Percentiles rank a stretch among this genome's conserved stretches.
These are phyloP conservation scores for Arctia plantaginis DNA, from an alignment of 2,888 invertebrate genomes.

Conservation along the genomic window DNA sequence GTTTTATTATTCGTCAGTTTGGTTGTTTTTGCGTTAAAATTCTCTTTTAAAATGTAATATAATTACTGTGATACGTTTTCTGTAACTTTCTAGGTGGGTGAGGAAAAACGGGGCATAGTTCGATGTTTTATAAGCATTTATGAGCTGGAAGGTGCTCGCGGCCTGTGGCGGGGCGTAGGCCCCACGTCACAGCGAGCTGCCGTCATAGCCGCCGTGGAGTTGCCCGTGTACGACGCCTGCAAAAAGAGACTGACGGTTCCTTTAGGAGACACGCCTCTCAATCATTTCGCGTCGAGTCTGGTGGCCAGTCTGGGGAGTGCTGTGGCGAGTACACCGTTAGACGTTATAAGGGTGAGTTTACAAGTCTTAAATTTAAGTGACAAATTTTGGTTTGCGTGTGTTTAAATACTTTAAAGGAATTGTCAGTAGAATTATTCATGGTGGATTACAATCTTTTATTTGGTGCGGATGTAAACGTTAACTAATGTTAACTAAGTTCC, in stretches of 20 bases:
- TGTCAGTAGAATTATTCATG: not conserved
- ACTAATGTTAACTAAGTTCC: too few species aligned
- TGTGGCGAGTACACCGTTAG: conserved; percentile 97
- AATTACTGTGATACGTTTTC: not conserved
- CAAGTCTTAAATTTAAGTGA: not conserved
- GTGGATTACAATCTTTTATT: too few species aligned
- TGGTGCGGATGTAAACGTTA: too few species aligned
- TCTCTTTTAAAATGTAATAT: too few species aligned
- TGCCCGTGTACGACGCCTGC: conserved; percentile 96
- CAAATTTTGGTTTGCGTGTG: not conserved
- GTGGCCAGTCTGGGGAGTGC: conserved; percentile 97
- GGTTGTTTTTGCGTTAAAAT: not conserved
- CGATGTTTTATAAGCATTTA: conserved; percentile 95
- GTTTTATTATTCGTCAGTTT: not conserved
- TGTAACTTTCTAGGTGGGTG: conserved; percentile 75
- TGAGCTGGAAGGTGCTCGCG: conserved; percentile 92
- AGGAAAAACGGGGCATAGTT: conserved; percentile 88
- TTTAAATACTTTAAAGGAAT: too few species aligned
- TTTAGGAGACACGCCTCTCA: conserved; percentile 92
- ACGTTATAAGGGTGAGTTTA: conserved; percentile 92
- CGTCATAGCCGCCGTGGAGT: conserved; percentile 96
- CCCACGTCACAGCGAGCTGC: conserved; percentile 97
- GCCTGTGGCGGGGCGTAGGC: conserved; percentile 97
- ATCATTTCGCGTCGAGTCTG: conserved; percentile 96
- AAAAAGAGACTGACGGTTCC: conserved; percentile 90